Evolutionary conservation across 30 jellyfish, hydroid and myxozoan genomes (phyloP).

Genomic region (Hydra vulgaris): DNA sequence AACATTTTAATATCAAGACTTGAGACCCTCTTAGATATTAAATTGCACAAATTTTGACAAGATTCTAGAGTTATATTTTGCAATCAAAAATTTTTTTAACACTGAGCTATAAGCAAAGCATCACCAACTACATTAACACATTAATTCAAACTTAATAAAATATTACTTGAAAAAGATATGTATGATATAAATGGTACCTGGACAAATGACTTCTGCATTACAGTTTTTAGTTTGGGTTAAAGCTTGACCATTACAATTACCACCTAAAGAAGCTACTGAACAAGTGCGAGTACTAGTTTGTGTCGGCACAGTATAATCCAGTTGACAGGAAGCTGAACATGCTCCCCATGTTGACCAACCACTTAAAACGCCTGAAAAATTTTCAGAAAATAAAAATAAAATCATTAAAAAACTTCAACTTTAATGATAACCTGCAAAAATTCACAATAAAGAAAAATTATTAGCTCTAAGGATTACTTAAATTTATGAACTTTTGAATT

Average conservation of each 20-base stretch:
- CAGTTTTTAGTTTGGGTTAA: background rate
- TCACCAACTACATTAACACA: background rate
- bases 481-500: no score
- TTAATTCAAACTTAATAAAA: background rate
- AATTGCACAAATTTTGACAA: no score
- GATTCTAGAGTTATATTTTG: no score
- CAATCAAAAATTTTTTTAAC: no score
- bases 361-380: background rate
- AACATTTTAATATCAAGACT: no score
- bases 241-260: slow-evolving; percentile 13
- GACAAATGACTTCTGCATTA: slow-evolving; percentile 13
- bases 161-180: background rate
- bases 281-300: slow-evolving; percentile 13
- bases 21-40: no score
- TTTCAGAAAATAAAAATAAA: no score
- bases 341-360: slow-evolving; percentile 6
- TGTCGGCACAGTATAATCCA: background rate
- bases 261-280: slow-evolving; percentile 17
- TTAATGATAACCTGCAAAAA: no score
- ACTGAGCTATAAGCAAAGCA: no score
- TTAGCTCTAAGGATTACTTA: no score
- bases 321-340: slow-evolving; percentile 18
- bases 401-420: background rate
- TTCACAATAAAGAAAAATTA: no score
- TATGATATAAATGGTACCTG: background rate